Evolutionary conservation across 1,140 invertebrate genomes (phyloP).

Genomic region (Cotesia typhae): DNA sequence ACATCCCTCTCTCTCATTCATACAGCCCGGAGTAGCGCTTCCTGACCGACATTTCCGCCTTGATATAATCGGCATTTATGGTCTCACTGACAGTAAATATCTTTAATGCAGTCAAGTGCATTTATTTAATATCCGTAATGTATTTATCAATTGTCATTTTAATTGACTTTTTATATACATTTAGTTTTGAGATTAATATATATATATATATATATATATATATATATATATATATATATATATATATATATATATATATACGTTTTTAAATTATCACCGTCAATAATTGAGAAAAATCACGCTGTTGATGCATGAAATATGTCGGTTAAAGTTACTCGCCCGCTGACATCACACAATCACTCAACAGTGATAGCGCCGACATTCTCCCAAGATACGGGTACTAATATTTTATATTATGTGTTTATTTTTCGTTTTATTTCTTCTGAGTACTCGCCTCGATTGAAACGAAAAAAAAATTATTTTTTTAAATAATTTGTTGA

Average conservation of each 20-base stretch:
- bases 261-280: no score
- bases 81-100: conserved; percentile 8
- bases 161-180: no score
- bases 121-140: no score
- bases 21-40: background rate
- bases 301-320: conserved; percentile 44
- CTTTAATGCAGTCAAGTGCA: conserved; percentile 5
- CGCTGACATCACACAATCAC: conserved; percentile 36
- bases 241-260: no score
- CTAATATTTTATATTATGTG: background rate
- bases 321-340: conserved; percentile 1
- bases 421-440: background rate
- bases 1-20: background rate
- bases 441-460: no score
- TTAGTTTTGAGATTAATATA: no score
- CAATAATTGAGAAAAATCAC: conserved; percentile 33
- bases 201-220: no score
- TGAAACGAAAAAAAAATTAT: no score
- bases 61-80: conserved; percentile 21
- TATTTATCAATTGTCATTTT: no score
- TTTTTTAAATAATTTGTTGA: no score
- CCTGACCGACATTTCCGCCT: conserved; percentile 19
- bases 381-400: conserved; percentile 32
- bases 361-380: conserved; percentile 30
- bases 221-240: no score